A percentile compares a stretch with the other conserved stretches of the same genome.
Conservation (phyloP, 2,113 vertebrate genomes). For the Gasterosteus nipponicus region DNA sequence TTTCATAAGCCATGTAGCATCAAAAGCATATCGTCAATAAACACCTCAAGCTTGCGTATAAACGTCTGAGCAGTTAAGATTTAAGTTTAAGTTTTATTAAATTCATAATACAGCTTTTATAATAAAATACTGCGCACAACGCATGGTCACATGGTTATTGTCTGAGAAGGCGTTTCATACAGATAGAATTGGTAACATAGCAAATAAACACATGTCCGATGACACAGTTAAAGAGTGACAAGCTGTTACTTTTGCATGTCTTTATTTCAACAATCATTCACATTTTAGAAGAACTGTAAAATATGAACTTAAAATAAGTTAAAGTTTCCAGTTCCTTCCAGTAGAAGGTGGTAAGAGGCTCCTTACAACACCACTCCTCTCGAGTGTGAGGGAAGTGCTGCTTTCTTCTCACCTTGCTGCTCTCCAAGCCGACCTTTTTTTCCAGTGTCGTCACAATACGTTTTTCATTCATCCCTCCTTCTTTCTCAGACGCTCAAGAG, state of each 20-base stretch:
- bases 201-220: background rate
- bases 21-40: no score
- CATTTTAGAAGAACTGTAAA: background rate
- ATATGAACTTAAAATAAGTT: background rate
- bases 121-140: background rate
- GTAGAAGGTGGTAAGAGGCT: constrained; percentile 14
- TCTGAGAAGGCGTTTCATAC: background rate
- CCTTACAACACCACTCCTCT: background rate
- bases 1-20: background rate
- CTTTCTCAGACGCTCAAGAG: constrained; percentile 17
- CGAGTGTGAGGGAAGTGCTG: constrained; percentile 36
- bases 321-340: background rate
- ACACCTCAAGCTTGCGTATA: no score
- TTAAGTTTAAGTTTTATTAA: background rate
- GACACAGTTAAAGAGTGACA: constrained; percentile 28
- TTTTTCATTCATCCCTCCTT: constrained; percentile 8
- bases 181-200: background rate
- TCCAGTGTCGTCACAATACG: constrained; percentile 24
- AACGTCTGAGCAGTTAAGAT: background rate
- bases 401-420: constrained; percentile 34
- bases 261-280: constrained; percentile 51
- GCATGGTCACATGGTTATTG: background rate
- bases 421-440: constrained; percentile 8
- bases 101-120: background rate
- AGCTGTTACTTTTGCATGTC: background rate